Evolutionary conservation across 1,140 invertebrate species (phyloP).

Genomic region (Diabrotica virgifera): DNA sequence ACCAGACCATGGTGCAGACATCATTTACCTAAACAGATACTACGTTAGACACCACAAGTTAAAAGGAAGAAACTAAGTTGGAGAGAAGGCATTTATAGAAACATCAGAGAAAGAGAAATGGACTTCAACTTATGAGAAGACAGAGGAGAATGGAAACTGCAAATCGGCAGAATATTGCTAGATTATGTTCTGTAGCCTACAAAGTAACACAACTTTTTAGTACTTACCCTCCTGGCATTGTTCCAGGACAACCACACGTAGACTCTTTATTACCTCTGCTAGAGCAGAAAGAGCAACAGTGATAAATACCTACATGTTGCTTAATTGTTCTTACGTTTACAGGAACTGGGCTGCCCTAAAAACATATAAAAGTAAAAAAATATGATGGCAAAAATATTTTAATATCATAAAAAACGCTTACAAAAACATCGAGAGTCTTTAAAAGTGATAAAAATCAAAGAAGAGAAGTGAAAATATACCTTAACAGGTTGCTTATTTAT

Average conservation of each 20-base stretch:
- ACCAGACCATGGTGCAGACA: too few species aligned
- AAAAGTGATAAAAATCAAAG: not conserved
- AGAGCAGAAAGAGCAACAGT: constrained; percentile 80
- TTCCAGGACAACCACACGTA: constrained; percentile 66
- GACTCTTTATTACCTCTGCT: constrained; percentile 67
- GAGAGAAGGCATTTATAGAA: too few species aligned
- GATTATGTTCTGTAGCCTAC: too few species aligned
- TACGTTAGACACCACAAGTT: too few species aligned
- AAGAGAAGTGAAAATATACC: constrained; percentile 41
- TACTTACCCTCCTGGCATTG: constrained; percentile 62
- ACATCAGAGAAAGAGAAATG: too few species aligned
- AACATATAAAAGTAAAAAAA: not conserved
- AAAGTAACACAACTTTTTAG: not conserved
- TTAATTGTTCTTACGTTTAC: constrained; percentile 54
- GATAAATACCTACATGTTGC: constrained; percentile 67
- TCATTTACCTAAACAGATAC: too few species aligned
- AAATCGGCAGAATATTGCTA: too few species aligned
- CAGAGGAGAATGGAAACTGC: too few species aligned
- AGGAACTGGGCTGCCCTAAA: constrained; percentile 59
- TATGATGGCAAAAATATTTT: not conserved
- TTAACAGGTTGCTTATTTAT: constrained; percentile 62
- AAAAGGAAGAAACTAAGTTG: too few species aligned
- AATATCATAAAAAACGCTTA: not conserved
- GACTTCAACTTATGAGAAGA: too few species aligned
- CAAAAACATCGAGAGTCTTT: not conserved